Conservation (phyloP, 1,140 invertebrate species). For the Bombus breviceps region DNA sequence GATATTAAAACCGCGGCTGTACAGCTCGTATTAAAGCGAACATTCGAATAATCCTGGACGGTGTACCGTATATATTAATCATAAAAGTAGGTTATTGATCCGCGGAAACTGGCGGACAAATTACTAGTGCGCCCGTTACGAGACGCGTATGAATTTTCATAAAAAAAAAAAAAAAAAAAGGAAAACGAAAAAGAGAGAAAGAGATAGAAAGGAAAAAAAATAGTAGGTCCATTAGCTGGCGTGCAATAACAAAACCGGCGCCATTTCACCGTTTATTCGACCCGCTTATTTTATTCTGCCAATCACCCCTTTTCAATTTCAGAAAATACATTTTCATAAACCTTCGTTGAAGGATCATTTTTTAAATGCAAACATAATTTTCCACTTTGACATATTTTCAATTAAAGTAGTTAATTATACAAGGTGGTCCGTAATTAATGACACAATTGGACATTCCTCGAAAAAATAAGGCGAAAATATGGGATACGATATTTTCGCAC, state of each 20-base stretch:
- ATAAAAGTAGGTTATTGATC: constrained; percentile 55
- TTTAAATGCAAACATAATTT: not conserved
- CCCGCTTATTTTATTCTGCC: constrained; percentile 19
- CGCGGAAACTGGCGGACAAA: constrained; percentile 39
- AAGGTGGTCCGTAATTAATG: too few relatives aligned
- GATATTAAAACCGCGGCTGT: constrained; percentile 15
- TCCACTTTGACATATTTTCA: not conserved
- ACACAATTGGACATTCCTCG: too few relatives aligned
- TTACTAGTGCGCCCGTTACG: constrained; percentile 9
- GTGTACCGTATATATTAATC: constrained; percentile 48
- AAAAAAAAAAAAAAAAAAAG: not conserved
- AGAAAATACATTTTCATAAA: not conserved
- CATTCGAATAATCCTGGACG: constrained; percentile 44
- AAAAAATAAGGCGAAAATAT: too few relatives aligned
- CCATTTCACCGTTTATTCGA: not conserved
- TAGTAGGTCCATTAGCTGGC: constrained; percentile 22
- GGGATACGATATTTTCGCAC: too few relatives aligned
- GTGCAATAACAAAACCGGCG: constrained; percentile 19
- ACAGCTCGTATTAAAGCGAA: constrained; percentile 31
- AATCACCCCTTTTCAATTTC: not conserved
- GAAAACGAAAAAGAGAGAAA: not conserved
- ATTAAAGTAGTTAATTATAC: not conserved
- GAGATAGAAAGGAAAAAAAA: not conserved
- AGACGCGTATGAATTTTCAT: constrained; percentile 50
- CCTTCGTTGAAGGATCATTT: not conserved